phyloP scores from a whole-genome alignment of 2,113 vertebrate genomes.

The Leucoraja erinaceus region DNA sequence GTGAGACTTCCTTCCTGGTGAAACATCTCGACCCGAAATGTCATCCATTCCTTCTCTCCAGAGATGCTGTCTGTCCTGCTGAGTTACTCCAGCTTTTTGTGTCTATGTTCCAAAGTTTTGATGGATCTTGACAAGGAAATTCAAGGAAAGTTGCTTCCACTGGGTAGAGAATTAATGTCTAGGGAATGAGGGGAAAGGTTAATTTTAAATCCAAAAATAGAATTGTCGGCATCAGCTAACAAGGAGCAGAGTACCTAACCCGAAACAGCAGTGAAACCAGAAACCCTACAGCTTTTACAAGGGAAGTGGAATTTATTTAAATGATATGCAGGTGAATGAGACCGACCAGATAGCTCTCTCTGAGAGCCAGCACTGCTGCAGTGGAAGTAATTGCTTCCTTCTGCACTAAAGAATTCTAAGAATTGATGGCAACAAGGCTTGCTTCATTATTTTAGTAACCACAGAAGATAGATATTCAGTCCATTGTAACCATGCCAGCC shows the following conservation, averaged over 20 bases:
- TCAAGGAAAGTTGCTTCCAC: background rate
- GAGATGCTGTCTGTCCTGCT: no score
- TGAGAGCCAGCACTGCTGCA: background rate
- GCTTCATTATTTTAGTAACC: background rate
- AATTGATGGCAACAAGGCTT: conserved; percentile 1
- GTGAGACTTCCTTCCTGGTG: no score
- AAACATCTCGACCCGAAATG: no score
- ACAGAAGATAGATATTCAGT: background rate
- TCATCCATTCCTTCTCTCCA: no score
- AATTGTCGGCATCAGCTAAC: background rate
- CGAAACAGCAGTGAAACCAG: background rate
- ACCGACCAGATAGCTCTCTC: background rate
- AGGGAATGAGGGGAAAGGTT: background rate
- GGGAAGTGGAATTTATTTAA: background rate
- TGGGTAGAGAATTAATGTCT: background rate
- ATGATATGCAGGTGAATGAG: conserved; percentile 10
- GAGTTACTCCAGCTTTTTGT: no score
- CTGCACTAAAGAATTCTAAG: conserved; percentile 11
- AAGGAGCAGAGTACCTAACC: no score
- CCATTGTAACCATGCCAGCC: background rate
- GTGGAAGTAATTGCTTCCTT: conserved; percentile 10
- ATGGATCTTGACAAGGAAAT: background rate
- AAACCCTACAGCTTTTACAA: background rate
- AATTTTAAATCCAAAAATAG: background rate
- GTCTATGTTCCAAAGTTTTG: background rate